phyloP scores from a whole-genome alignment of 2,888 invertebrate species.

The Anaspis maculata region DNA sequence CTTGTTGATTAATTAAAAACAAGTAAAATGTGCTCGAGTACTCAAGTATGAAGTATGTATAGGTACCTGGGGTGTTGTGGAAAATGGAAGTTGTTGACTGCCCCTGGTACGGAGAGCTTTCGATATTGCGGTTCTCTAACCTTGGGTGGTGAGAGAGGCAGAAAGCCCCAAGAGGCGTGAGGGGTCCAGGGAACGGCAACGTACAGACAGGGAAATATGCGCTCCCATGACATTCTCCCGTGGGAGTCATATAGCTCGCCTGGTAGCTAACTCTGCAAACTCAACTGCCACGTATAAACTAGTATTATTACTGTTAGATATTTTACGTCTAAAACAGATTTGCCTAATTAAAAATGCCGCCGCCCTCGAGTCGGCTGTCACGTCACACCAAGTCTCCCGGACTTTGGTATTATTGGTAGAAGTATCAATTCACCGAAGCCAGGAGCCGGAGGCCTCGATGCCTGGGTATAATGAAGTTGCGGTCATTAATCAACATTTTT shows the following conservation, averaged over 20 bases:
- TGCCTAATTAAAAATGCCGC: constrained; percentile 14
- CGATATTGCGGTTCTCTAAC: constrained; percentile 15
- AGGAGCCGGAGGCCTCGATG: no score
- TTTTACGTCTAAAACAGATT: constrained; percentile 16
- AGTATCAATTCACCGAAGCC: no score
- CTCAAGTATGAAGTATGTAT: no score
- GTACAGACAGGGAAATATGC: constrained; percentile 38
- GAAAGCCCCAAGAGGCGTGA: constrained; percentile 27
- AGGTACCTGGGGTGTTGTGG: no score
- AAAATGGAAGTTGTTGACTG: no score
- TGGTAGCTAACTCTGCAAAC: constrained; percentile 20
- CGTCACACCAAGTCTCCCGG: no score
- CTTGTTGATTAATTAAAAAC: no score
- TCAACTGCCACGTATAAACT: constrained; percentile 18
- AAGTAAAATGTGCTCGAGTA: no score
- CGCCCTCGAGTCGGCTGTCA: no score
- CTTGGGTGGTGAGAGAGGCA: constrained; percentile 23
- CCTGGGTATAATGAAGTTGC: no score
- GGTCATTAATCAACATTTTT: no score
- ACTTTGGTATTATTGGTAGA: no score
- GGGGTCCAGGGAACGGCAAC: constrained; percentile 26
- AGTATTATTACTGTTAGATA: constrained; percentile 17
- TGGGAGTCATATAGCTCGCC: constrained; percentile 36
- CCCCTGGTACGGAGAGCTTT: background rate
- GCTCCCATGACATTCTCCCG: constrained; percentile 35